Evolutionary conservation across 2,113 vertebrate species (phyloP).

Genomic region (Hippopotamus amphibius): DNA sequence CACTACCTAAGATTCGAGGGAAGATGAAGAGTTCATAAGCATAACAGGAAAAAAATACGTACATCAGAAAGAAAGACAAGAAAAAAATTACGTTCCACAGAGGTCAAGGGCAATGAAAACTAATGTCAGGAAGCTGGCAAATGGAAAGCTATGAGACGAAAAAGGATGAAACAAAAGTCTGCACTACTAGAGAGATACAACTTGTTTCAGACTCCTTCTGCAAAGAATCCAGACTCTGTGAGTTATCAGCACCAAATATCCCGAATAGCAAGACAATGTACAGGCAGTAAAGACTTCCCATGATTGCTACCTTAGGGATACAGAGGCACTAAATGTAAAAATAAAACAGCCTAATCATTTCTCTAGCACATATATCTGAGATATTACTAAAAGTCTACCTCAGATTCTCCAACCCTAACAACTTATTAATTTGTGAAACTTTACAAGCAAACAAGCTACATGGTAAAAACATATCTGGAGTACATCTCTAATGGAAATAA

Average conservation of each 20-base stretch:
- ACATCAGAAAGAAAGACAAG: not conserved
- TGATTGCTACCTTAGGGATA: not conserved
- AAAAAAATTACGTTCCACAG: not conserved
- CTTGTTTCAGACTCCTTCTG: not conserved
- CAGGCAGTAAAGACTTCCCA: not conserved
- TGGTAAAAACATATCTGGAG: not conserved
- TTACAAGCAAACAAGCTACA: not conserved
- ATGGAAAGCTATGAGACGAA: not conserved
- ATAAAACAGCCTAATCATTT: not conserved
- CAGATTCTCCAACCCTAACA: not conserved
- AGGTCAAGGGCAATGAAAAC: not conserved
- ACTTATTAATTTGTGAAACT: not conserved
- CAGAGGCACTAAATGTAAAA: not conserved
- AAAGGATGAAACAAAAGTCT: not conserved
- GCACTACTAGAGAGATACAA: not conserved
- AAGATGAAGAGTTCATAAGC: not conserved
- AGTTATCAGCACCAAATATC: not conserved
- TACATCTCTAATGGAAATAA: not conserved
- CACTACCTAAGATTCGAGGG: not conserved
- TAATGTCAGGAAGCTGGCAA: not conserved
- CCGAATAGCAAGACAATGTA: not conserved
- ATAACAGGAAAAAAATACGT: not conserved
- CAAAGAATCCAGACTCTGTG: not conserved
- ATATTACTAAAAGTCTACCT: not conserved
- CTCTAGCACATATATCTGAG: not conserved